Evolutionary conservation across 2,113 vertebrate genomes (phyloP).

Genomic region (Ia io): DNA sequence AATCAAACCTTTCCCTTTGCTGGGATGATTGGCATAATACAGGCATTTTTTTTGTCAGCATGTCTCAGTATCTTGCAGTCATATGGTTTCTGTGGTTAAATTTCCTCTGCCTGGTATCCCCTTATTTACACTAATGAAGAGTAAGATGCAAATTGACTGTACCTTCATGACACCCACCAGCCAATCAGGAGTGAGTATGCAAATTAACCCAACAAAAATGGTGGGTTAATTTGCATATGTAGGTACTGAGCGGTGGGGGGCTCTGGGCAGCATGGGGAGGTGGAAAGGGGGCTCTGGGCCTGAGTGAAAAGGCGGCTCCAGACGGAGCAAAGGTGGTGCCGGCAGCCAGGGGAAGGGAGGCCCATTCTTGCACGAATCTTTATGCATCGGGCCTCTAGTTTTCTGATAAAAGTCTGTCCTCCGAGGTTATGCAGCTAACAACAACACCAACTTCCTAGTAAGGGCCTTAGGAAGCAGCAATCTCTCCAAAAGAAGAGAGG

Average conservation of each 20-base stretch:
- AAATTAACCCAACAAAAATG: too few species aligned
- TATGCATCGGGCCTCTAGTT: background rate
- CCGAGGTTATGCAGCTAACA: background rate
- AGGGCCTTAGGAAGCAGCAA: background rate
- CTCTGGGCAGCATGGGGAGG: too few species aligned
- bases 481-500: background rate
- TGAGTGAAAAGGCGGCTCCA: too few species aligned
- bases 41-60: background rate
- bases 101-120: background rate
- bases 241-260: too few species aligned
- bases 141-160: too few species aligned
- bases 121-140: background rate
- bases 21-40: background rate
- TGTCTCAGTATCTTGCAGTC: background rate
- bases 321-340: too few species aligned
- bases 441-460: background rate
- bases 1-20: background rate
- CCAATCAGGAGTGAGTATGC: too few species aligned
- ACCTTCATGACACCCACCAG: too few species aligned
- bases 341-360: too few species aligned
- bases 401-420: background rate
- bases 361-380: too few species aligned
- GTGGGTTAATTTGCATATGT: too few species aligned
- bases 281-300: too few species aligned
- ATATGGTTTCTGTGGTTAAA: background rate